Percentiles rank a stretch among this genome's conserved stretches.
Conservation (phyloP, 2,113 vertebrate species). For the Hydrochoerus hydrochaeris region DNA sequence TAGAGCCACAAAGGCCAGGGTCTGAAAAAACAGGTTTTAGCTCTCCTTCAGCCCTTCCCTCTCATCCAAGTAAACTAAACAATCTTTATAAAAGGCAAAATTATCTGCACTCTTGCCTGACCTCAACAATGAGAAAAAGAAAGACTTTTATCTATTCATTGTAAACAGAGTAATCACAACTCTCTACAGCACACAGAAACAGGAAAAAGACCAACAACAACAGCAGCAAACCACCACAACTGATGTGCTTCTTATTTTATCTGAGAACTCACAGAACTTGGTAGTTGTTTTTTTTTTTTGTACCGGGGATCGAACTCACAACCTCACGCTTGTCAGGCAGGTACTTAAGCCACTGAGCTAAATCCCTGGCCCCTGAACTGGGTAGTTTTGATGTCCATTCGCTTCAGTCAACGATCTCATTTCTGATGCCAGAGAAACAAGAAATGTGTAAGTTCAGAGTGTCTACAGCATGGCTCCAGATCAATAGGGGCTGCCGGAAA, state of each 20-base stretch:
- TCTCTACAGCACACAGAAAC: constrained; percentile 54
- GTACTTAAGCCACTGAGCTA: no score
- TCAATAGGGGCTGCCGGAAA: neutral
- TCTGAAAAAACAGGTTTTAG: constrained; percentile 45
- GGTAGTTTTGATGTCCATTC: constrained; percentile 52
- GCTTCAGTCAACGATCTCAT: constrained; percentile 62
- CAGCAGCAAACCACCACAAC: constrained; percentile 30
- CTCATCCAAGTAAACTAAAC: constrained; percentile 22
- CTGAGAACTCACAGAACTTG: constrained; percentile 37
- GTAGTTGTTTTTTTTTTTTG: no score
- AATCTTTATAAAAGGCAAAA: constrained; percentile 44
- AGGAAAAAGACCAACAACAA: constrained; percentile 30
- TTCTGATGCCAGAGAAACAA: constrained; percentile 46
- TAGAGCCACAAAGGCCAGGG: neutral
- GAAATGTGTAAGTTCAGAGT: constrained; percentile 10
- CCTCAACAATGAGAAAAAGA: constrained; percentile 50
- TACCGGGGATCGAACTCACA: no score
- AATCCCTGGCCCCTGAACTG: no score
- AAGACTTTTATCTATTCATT: constrained; percentile 53
- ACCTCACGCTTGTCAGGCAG: no score
- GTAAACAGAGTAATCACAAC: constrained; percentile 57
- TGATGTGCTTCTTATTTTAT: constrained; percentile 66
- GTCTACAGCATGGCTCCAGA: neutral
- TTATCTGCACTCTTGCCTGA: constrained; percentile 48
- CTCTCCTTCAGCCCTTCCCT: neutral